Evolutionary conservation across 2,113 vertebrate species (phyloP).

Genomic region (Oenanthe melanoleuca): DNA sequence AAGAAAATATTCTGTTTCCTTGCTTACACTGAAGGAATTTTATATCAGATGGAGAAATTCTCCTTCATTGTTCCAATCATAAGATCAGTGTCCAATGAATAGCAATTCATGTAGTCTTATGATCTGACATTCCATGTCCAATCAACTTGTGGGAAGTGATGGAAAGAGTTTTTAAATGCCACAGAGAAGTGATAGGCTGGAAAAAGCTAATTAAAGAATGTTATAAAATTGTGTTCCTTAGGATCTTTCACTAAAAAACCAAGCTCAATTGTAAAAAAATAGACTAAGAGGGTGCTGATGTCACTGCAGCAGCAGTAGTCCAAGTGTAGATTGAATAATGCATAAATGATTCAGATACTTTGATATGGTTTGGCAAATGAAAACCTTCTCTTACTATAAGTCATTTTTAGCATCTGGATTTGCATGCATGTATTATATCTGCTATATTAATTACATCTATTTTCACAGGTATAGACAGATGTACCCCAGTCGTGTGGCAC

Average conservation of each 20-base stretch:
- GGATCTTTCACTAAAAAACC: background rate
- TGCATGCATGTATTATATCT: slow-evolving; percentile 75
- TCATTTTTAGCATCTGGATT: slow-evolving; percentile 71
- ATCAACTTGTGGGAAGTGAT: background rate
- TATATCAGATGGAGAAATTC: background rate
- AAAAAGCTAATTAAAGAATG: background rate
- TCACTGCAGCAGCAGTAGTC: background rate
- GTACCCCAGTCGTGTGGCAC: slow-evolving; percentile 62
- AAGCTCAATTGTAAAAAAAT: background rate
- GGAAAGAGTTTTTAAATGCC: background rate
- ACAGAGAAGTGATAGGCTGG: background rate
- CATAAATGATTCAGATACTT: background rate
- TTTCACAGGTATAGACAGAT: slow-evolving; percentile 79
- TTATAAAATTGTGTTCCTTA: background rate
- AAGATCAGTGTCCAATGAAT: background rate
- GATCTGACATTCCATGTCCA: background rate
- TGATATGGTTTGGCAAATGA: slow-evolving; percentile 44
- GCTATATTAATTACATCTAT: slow-evolving; percentile 82
- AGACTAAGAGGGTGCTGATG: background rate
- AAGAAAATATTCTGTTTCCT: background rate
- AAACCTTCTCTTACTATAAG: slow-evolving; percentile 32
- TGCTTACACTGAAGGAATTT: background rate
- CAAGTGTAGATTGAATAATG: background rate
- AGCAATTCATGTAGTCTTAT: background rate
- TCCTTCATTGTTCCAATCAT: background rate